phyloP scores from a whole-genome alignment of 2,113 vertebrate genomes.

The Falcunculus frontatus region DNA sequence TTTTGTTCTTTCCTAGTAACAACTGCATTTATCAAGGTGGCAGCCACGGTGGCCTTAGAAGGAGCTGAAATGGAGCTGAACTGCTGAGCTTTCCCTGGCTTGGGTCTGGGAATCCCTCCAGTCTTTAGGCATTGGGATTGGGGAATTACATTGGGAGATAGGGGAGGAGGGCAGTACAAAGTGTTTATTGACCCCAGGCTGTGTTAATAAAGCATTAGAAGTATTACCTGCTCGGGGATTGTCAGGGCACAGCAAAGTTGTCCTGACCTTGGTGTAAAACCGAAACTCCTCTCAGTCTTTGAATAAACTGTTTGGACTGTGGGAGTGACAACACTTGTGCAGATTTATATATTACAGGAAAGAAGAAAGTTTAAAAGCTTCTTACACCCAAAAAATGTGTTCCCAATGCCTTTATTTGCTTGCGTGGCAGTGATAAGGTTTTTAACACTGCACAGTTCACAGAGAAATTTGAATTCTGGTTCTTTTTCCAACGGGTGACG shows the following conservation, averaged over 20 bases:
- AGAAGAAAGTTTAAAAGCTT: background rate
- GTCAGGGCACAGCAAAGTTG: background rate
- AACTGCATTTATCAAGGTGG: constrained; percentile 66
- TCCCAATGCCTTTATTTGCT: background rate
- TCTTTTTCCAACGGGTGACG: background rate
- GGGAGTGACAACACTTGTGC: background rate
- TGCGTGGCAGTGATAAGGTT: background rate
- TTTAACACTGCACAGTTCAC: background rate
- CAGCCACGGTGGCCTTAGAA: constrained; percentile 53
- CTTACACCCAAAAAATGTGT: background rate
- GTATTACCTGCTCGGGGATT: constrained; percentile 43
- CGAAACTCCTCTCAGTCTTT: background rate
- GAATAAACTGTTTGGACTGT: constrained; percentile 1
- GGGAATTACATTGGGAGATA: constrained; percentile 28
- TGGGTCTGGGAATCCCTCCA: constrained; percentile 7
- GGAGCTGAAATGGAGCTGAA: constrained; percentile 41
- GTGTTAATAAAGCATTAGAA: constrained; percentile 39
- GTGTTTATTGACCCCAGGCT: constrained; percentile 62
- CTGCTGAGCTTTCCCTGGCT: constrained; percentile 9
- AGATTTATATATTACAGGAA: background rate
- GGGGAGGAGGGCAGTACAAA: constrained; percentile 22
- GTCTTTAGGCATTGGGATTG: constrained; percentile 27
- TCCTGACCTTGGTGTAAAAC: constrained; percentile 6
- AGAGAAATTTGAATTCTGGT: background rate
- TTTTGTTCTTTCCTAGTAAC: constrained; percentile 68